phyloP scores from a whole-genome alignment of 2,888 invertebrate species.

The Nymphalis polychloros region DNA sequence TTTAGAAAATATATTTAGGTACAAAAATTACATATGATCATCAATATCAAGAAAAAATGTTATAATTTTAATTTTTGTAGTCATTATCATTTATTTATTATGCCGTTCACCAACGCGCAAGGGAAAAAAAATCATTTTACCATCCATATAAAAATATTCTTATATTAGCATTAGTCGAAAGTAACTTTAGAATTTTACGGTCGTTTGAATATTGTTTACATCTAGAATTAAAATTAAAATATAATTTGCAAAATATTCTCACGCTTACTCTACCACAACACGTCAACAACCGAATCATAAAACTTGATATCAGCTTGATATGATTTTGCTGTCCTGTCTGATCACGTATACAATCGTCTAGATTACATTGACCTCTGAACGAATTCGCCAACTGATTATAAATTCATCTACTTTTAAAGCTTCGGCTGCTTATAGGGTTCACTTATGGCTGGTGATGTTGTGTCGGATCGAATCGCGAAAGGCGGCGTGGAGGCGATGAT shows the following conservation, averaged over 20 bases:
- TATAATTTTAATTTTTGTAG: no score
- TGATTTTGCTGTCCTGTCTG: conserved; percentile 61
- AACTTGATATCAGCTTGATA: conserved; percentile 60
- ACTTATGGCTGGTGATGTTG: conserved; percentile 44
- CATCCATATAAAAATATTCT: neutral
- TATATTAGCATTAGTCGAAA: conserved; percentile 10
- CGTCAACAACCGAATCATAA: conserved; percentile 55
- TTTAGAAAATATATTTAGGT: no score
- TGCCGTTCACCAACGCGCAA: neutral
- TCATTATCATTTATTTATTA: neutral
- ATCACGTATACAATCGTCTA: conserved; percentile 53
- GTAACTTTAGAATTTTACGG: neutral
- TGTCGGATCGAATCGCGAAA: conserved; percentile 46
- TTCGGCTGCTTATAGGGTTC: conserved; percentile 32
- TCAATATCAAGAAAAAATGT: no score
- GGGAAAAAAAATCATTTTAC: neutral
- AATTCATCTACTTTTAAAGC: conserved; percentile 18
- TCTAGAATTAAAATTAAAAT: conserved; percentile 2
- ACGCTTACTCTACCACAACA: conserved; percentile 48
- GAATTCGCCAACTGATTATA: conserved; percentile 38
- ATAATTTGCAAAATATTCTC: conserved; percentile 47
- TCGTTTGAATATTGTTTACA: conserved; percentile 10
- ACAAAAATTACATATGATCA: no score
- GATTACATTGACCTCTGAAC: conserved; percentile 51
- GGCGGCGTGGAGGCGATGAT: conserved; percentile 50